Base-by-base conservation (phyloP, 2,797 vertebrate species). In the Oryzias sinensis region DNA sequence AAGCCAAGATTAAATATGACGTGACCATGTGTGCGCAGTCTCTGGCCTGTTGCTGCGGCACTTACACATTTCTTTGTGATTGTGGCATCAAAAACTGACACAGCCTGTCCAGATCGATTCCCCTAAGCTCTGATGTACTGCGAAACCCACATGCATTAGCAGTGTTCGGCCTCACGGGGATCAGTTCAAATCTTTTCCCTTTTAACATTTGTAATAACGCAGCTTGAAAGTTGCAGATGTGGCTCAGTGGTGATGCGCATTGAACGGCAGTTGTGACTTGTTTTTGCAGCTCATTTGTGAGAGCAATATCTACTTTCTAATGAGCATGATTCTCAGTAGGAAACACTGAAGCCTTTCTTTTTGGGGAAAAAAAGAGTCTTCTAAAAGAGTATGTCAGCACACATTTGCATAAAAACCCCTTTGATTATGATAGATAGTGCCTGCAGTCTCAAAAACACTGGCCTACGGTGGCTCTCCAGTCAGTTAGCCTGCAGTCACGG, bases 371-470 rank as follows among this genome's bases (percentile, higher is more conserved):
- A 37, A 37, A 37, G 11, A 37, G 33, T 37, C 84, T 87, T 81
- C 59, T 69, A 86, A 90, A 87, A 84, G 71, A 77, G 83, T 82
- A 74, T 83, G 85, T 89, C 87, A 87, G 85, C 87, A 91, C 52
- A 75, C 79, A 87, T 83, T 89, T 84, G 81, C 86, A 90, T 89
- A 80, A 86, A 85, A 76, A 85, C 77, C 59, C 60, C 82, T 91
- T 90, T 91, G 85, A 90, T 90, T 91, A 63, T 70, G 82, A 87
- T 81, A 84, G 81, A 81, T 88, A 82, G 82, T 49, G 84, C 85
- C 87, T 79, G 66, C 68, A 79, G 87, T 84, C 71, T 81, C 44
- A 75, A 87, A 81, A 87, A 85, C 74, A 85, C 56, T 80, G 74
- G 79, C 89, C 85, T 59, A 72, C 79, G 81, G 89, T 81, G 77